Percentiles rank a stretch among this genome's conserved stretches.
Evolutionary conservation across 2,888 invertebrate genomes (phyloP).

Genomic region (Brachypalpus laphriformis): DNA sequence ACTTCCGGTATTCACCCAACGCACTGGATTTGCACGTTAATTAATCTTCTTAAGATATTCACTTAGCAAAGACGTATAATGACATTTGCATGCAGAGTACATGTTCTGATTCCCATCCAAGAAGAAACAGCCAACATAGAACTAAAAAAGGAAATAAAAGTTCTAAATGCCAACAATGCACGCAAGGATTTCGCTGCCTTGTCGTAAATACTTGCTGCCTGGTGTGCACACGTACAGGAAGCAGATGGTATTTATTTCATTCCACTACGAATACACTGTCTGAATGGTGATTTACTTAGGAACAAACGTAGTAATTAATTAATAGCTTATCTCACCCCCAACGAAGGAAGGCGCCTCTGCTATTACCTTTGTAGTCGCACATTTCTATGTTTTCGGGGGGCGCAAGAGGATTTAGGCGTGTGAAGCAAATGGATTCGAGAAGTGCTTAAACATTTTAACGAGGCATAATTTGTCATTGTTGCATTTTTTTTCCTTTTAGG

Average conservation of each 20-base stretch:
- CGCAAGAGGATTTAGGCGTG: constrained; percentile 36
- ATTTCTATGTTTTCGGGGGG: neutral
- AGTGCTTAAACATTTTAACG: constrained; percentile 69
- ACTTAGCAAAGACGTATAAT: constrained; percentile 49
- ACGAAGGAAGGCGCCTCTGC: neutral
- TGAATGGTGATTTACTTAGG: constrained; percentile 66
- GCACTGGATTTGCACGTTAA: constrained; percentile 54
- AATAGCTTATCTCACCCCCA: constrained; percentile 63
- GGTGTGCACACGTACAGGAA: constrained; percentile 18
- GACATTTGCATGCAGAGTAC: constrained; percentile 60
- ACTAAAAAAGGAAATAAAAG: constrained; percentile 16
- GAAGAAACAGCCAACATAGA: neutral
- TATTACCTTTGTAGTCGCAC: neutral
- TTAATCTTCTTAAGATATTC: constrained; percentile 68
- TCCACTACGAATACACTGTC: constrained; percentile 25
- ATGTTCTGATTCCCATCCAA: constrained; percentile 59
- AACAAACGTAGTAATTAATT: constrained; percentile 71
- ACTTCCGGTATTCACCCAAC: neutral
- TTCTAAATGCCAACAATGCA: constrained; percentile 63
- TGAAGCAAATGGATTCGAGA: constrained; percentile 53
- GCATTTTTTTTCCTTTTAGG: neutral
- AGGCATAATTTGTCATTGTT: constrained; percentile 65
- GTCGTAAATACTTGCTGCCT: constrained; percentile 51
- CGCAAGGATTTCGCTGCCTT: constrained; percentile 62
- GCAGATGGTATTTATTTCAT: constrained; percentile 63